A percentile compares a stretch with the other conserved stretches of the same genome.
These are phyloP conservation scores for Rhinogobius similis DNA, from an alignment of 2,113 vertebrate species.

Conservation along the genomic window DNA sequence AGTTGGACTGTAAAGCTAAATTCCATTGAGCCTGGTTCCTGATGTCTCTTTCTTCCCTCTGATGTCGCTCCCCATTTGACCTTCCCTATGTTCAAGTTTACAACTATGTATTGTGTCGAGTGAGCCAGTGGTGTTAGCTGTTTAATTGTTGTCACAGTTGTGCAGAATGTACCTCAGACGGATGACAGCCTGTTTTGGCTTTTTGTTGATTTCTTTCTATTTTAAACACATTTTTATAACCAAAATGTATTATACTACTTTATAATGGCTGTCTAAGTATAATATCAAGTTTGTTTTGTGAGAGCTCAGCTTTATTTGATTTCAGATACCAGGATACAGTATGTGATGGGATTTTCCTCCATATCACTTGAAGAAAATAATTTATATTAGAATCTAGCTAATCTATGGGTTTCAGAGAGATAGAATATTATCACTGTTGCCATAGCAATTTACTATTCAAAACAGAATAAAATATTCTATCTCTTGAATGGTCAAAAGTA, in stretches of 20 bases:
- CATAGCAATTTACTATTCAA: neutral
- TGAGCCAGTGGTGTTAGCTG: conserved; percentile 30
- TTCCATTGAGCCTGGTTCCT: neutral
- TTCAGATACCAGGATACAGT: neutral
- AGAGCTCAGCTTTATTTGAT: neutral
- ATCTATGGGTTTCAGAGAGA: conserved; percentile 21
- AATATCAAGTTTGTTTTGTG: neutral
- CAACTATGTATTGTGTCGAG: conserved; percentile 49
- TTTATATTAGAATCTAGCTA: conserved; percentile 9
- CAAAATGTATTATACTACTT: conserved; percentile 25
- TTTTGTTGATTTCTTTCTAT: conserved; percentile 9
- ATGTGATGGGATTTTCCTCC: conserved; percentile 3
- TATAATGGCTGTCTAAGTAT: conserved; percentile 19
- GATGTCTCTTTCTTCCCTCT: conserved; percentile 17
- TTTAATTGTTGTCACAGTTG: conserved; percentile 23
- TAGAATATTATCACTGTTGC: neutral
- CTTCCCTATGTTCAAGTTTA: conserved; percentile 50
- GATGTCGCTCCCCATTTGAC: conserved; percentile 14
- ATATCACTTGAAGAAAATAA: conserved; percentile 25
- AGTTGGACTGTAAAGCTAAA: neutral
- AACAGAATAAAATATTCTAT: neutral
- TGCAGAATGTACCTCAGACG: conserved; percentile 43
- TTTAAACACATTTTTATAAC: conserved; percentile 27
- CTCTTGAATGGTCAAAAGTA: neutral
- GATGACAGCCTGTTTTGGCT: conserved; percentile 6